Percentiles rank a stretch among this genome's conserved stretches.
phyloP scores from a whole-genome alignment of 1,140 invertebrate species.

The Drosophila biarmipes region DNA sequence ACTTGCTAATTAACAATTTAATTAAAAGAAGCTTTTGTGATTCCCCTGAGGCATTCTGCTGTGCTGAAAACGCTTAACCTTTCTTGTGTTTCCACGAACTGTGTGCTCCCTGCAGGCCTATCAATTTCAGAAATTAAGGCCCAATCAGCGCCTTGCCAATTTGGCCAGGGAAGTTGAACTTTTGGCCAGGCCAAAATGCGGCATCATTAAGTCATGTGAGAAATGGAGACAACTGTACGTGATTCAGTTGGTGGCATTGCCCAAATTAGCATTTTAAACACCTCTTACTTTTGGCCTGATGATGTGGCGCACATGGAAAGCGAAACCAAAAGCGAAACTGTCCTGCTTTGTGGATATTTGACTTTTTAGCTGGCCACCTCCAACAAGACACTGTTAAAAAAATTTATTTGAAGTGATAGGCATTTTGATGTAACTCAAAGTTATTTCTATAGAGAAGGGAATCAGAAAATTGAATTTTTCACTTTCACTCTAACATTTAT shows the following conservation, averaged over 20 bases:
- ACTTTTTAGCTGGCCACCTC: conserved; percentile 5
- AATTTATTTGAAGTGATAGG: too few relatives aligned
- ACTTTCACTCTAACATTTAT: too few relatives aligned
- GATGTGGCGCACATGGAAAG: conserved; percentile 69
- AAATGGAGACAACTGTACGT: conserved; percentile 54
- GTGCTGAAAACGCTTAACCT: neutral
- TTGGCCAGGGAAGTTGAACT: conserved; percentile 1
- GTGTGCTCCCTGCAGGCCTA: neutral
- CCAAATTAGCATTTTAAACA: conserved; percentile 81
- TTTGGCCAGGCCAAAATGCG: conserved; percentile 20
- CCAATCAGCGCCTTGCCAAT: neutral
- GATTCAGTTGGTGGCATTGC: conserved; percentile 61
- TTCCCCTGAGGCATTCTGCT: neutral
- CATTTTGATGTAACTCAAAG: too few relatives aligned
- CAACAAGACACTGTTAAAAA: neutral
- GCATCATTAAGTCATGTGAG: conserved; percentile 51
- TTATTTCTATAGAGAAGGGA: too few relatives aligned
- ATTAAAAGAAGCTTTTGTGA: neutral
- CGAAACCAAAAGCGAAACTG: conserved; percentile 46
- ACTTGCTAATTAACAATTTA: neutral
- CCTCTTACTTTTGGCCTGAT: conserved; percentile 77
- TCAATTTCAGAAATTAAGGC: too few relatives aligned
- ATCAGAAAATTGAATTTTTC: too few relatives aligned
- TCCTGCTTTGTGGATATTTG: conserved; percentile 12
- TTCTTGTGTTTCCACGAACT: neutral